phyloP scores from a whole-genome alignment of 1,140 invertebrate species.

The Rhysida immarginata region DNA sequence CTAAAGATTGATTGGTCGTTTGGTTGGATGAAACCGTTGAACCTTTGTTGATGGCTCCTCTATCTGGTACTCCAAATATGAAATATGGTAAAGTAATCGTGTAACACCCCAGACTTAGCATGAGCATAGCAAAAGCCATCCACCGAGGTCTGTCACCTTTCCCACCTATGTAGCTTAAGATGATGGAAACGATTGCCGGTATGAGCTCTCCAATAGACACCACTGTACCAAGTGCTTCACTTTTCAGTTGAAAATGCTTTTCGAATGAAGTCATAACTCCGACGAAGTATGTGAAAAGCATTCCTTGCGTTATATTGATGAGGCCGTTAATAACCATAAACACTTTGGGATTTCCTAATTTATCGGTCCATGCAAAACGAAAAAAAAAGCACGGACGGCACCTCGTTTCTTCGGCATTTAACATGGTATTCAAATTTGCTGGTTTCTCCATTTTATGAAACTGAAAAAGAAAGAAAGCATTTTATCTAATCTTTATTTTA shows the following conservation, averaged over 20 bases:
- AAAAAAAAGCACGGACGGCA: not conserved
- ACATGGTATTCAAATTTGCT: no score
- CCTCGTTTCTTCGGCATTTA: no score
- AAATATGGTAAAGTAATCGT: not conserved
- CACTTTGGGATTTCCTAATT: not conserved
- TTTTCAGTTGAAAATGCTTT: conserved; percentile 17
- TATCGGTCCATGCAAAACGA: not conserved
- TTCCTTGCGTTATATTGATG: conserved; percentile 10
- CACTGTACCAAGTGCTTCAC: conserved; percentile 13
- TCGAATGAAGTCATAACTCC: conserved; percentile 17
- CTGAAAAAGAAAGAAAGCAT: no score
- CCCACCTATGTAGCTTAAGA: conserved; percentile 15
- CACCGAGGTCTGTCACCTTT: conserved; percentile 17
- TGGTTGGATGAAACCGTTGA: no score
- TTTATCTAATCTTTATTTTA: no score
- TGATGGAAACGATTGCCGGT: conserved; percentile 13
- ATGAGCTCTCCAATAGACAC: conserved; percentile 16
- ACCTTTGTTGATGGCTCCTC: no score
- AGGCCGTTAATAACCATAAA: not conserved
- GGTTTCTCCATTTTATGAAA: no score
- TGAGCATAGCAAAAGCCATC: conserved; percentile 11
- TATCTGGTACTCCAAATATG: not conserved
- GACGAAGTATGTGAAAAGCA: conserved; percentile 15
- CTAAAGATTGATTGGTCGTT: no score
- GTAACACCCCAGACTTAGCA: conserved; percentile 1